phyloP scores from a whole-genome alignment of 1,140 invertebrate species.

The Pseudomyrmex sp. region DNA sequence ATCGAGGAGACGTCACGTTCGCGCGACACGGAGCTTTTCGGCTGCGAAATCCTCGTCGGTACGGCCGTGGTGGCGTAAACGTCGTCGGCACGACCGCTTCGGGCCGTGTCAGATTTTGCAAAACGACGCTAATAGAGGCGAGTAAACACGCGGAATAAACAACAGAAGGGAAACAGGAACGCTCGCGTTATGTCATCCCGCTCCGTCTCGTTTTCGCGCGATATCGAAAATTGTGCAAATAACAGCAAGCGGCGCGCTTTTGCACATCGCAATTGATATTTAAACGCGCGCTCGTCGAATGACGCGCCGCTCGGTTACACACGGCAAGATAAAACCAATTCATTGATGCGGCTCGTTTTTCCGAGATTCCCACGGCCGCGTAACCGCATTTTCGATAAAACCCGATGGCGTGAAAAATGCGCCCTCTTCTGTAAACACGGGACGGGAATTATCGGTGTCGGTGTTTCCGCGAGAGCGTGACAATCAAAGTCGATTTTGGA shows the following conservation, averaged over 20 bases:
- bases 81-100: not conserved
- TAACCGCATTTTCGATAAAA: slow-evolving; percentile 22
- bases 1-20: slow-evolving; percentile 36
- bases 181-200: not conserved
- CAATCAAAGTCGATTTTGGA: not conserved
- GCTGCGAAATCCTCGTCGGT: slow-evolving; percentile 5
- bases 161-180: not conserved
- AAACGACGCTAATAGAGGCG: slow-evolving; percentile 13
- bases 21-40: slow-evolving; percentile 1
- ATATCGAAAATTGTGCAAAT: not conserved
- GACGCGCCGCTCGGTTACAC: slow-evolving; percentile 9
- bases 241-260: not conserved
- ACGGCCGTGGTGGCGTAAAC: not conserved
- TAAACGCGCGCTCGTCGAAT: slow-evolving; percentile 9
- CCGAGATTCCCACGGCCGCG: not conserved
- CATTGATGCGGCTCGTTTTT: not conserved
- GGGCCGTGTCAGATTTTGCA: not conserved
- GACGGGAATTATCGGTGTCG: not conserved
- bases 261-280: slow-evolving; percentile 11
- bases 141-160: not conserved
- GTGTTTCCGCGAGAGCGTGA: not conserved
- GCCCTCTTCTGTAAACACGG: slow-evolving; percentile 24
- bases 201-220: not conserved
- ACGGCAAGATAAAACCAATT: slow-evolving; percentile 9
- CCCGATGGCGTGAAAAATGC: slow-evolving; percentile 20